Conservation (phyloP, 2,113 vertebrate genomes). For the Mastomys coucha region DNA sequence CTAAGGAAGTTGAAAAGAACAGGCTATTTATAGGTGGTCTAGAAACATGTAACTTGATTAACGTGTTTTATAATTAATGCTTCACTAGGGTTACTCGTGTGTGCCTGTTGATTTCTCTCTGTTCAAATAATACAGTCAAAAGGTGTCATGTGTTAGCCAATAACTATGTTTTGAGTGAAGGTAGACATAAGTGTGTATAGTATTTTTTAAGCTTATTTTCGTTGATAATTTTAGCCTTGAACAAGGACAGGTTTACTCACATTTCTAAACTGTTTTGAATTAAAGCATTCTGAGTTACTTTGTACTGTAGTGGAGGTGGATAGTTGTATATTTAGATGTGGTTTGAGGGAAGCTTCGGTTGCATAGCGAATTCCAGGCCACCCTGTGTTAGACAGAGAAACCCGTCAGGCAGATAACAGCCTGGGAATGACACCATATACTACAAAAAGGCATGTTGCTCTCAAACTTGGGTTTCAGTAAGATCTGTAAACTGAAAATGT, state of each 20-base stretch:
- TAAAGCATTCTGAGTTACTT: background rate
- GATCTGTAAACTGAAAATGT: background rate
- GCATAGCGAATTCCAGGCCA: background rate
- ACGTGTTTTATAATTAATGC: conserved; percentile 72
- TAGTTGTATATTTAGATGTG: background rate
- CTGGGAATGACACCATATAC: background rate
- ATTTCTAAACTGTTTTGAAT: conserved; percentile 47
- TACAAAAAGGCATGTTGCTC: no score
- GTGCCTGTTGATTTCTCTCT: conserved; percentile 56
- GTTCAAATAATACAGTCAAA: background rate
- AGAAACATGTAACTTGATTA: conserved; percentile 73
- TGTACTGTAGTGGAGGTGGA: background rate
- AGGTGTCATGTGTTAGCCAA: conserved; percentile 16
- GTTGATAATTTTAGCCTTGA: background rate
- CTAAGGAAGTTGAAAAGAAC: conserved; percentile 60
- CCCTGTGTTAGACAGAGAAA: background rate
- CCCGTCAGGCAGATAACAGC: background rate
- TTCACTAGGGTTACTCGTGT: conserved; percentile 75
- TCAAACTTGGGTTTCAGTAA: background rate
- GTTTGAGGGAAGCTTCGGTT: background rate
- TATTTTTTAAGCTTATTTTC: background rate
- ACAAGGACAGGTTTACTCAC: background rate
- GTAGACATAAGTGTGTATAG: background rate
- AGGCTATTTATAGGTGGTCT: conserved; percentile 64
- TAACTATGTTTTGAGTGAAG: conserved; percentile 9